Conservation (phyloP, 2,888 invertebrate species). For the Antheraea yamamai region DNA sequence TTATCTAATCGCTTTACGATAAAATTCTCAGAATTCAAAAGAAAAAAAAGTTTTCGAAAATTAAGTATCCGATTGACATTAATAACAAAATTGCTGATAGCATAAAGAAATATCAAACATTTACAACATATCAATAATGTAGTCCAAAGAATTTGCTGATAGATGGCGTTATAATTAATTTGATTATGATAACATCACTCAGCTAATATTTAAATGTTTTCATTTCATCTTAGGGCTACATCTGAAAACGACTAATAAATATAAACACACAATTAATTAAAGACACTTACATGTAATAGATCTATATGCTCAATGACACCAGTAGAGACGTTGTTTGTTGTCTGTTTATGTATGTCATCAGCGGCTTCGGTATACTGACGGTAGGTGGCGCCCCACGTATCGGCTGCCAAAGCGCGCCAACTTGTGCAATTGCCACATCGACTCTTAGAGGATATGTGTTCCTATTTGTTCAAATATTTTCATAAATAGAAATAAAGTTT, state of each 20-base stretch:
- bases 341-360: constrained; percentile 28
- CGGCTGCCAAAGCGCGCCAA: constrained; percentile 77
- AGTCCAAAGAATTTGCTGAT: no score
- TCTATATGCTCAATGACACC: constrained; percentile 59
- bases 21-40: no score
- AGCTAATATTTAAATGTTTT: background rate
- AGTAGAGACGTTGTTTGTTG: constrained; percentile 32
- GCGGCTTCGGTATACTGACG: constrained; percentile 35
- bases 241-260: background rate
- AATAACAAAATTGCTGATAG: no score
- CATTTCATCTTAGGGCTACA: background rate
- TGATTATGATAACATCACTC: no score
- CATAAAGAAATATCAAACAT: no score
- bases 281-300: constrained; percentile 57
- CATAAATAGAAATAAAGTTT: background rate
- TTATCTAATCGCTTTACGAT: no score
- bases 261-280: background rate
- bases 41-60: no score
- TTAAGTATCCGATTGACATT: no score
- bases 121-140: no score
- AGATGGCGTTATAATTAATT: no score
- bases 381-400: constrained; percentile 83
- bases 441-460: constrained; percentile 61
- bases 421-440: constrained; percentile 73
- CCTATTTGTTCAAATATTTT: background rate